These are phyloP conservation scores for Anoncus sp. DNA, from an alignment of 2,888 invertebrate species.

Conservation along the genomic window DNA sequence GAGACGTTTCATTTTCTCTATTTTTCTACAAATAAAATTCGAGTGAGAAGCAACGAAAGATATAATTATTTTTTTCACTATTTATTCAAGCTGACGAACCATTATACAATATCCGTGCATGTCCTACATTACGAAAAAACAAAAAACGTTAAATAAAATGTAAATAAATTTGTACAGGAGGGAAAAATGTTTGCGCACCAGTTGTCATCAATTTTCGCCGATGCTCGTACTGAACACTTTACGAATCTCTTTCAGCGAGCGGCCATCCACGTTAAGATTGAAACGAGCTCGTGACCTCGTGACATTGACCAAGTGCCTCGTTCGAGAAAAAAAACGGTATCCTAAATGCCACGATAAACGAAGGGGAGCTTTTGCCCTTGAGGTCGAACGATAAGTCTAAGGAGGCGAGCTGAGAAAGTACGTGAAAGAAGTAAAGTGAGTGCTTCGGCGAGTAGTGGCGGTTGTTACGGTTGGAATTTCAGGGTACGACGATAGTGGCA, in stretches of 20 bases:
- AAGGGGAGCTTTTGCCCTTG: conserved; percentile 39
- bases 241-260: conserved; percentile 1
- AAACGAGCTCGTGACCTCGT: conserved; percentile 56
- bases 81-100: not conserved
- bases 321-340: conserved; percentile 26
- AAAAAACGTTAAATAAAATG: conserved; percentile 6
- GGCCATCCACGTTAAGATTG: conserved; percentile 40
- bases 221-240: conserved; percentile 5
- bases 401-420: conserved; percentile 35
- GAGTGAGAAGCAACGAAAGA: not conserved
- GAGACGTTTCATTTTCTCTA: conserved; percentile 4
- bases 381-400: conserved; percentile 44
- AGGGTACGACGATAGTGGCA: not conserved
- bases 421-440: conserved; percentile 28
- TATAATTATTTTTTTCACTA: not conserved
- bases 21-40: conserved; percentile 19
- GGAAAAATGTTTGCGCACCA: conserved; percentile 30
- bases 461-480: conserved; percentile 5
- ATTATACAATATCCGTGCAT: not conserved
- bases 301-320: conserved; percentile 55
- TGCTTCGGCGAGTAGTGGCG: conserved; percentile 31
- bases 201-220: not conserved
- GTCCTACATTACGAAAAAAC: not conserved
- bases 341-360: conserved; percentile 53
- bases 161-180: not conserved